Base-by-base conservation (phyloP, 2,113 vertebrate species). In the Apistogramma diplotaenia region DNA sequence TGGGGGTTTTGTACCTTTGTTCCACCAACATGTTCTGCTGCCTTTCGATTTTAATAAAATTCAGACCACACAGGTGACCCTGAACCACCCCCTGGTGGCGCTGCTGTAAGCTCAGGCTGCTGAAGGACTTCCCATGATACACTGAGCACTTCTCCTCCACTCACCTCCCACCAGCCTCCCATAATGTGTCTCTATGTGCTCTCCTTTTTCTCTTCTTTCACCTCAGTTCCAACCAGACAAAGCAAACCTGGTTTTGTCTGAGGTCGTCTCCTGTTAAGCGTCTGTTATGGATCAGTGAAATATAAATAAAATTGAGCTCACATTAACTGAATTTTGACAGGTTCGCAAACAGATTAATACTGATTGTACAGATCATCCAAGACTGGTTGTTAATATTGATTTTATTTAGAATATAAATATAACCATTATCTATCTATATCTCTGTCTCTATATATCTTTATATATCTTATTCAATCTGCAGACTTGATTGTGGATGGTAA, bases 231-330 rank as follows among this genome's bases (percentile, higher is more conserved):
- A 62, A 33, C 31, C 4, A 6, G 12, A 62, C 16, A n/a, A 0
- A 23, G 2, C 12, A 40, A 40, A 61, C 19, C 15, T 21, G 59
- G 31, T 33, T 7, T n/a, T 61, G 31, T 33, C 6, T 1, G 31
- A 33, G 6, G 31, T 33, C 31, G 4, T 6, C 5, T 33, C 31
- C 31, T 33, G 31, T 33, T 33, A 62, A 40, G 60, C 31, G 23
- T 23, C 35, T 0, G 2, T n/a, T 40, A 15, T 16, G n/a, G 40
- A 65, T 0, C 0, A 3, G 23, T 43, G 3, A 21, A 65, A 65
- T 40, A 0, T 43, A 1, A 43, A 43, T 43, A 43, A 25, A 65
- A 0, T 0, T 65, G 21, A 65, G 40, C 23, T 40, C 6, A 35
- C 8, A 2, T 35, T 8, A 8, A 9, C 9, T 35, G 8, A 35